A percentile compares a stretch with the other conserved stretches of the same genome.
Evolutionary conservation across 2,888 invertebrate species (phyloP).

Genomic region (Xestia ashworthii): DNA sequence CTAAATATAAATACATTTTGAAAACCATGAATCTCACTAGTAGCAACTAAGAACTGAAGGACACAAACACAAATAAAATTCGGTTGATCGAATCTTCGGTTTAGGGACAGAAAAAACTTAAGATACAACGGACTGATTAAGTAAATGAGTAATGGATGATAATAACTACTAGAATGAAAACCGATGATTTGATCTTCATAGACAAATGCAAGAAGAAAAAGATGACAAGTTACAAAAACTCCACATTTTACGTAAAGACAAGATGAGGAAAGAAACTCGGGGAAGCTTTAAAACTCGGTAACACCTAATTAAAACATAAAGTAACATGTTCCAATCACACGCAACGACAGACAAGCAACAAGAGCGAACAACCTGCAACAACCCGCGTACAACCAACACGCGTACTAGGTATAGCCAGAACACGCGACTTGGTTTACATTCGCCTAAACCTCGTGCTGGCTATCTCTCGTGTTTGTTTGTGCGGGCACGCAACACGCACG

Average conservation of each 20-base stretch:
- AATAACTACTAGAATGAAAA: neutral
- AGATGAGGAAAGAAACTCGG: neutral
- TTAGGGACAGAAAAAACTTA: neutral
- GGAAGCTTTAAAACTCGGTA: conserved; percentile 7
- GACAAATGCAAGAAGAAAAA: neutral
- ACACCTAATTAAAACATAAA: conserved; percentile 39
- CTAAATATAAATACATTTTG: neutral
- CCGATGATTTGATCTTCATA: neutral
- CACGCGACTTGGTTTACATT: conserved; percentile 68
- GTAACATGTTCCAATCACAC: conserved; percentile 40
- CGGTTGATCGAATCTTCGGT: neutral
- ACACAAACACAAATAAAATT: neutral
- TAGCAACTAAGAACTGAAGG: no score
- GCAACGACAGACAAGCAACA: conserved; percentile 53
- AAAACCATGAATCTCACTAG: no score
- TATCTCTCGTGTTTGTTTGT: conserved; percentile 76
- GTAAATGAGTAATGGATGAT: neutral
- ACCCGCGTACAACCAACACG: conserved; percentile 37
- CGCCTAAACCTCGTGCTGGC: conserved; percentile 69
- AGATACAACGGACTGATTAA: neutral
- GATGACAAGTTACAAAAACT: neutral
- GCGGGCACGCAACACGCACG: conserved; percentile 73
- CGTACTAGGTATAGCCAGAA: conserved; percentile 44
- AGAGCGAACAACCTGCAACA: conserved; percentile 43
- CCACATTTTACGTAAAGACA: neutral